Base-by-base conservation (phyloP, 2,888 invertebrate genomes). In the Malthinus seriepunctatus region DNA sequence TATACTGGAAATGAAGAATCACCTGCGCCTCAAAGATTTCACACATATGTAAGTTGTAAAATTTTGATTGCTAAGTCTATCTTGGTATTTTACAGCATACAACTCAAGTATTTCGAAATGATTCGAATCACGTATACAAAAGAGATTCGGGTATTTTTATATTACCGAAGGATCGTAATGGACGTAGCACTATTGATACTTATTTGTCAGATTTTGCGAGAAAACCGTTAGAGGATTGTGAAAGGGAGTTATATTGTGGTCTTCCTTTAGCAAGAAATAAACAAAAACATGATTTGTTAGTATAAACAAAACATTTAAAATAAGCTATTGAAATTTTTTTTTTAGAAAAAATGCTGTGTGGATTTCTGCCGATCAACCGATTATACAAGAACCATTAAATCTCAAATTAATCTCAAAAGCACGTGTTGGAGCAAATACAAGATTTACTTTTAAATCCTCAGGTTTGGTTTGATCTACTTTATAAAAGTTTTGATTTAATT, bases 1-100 rank as follows among this genome's bases (percentile, higher is more conserved):
- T 93, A 90, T 78, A 84, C 84, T 66, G 84, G 83, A 12, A 81
- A 85, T 69, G 72, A 77, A 2, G 67, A 75, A 5, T 76, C 80
- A 34, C 87, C 87, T 2, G 81, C 86, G 32, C 88, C 90, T 49
- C 88, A 91, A 80, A 82, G 93, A 63, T 83, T 87, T 51, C 73
- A 72, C 70, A 70, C 75, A 49, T 67, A 70, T 63, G 77, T 76
- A 69, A 70, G 51, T 37, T 37, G 14, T 31, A 35, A 31, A 12
- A 15, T 35, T n/a, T 37, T 9, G 49, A 2, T n/a, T 31, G 14
- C 31, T 23, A 39, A 32, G 11, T 9, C 6, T 12, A 33, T 11
- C 38, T 49, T 32, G 31, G 12, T 57, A 46, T 51, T 54, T 69
- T 68, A 10, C 57, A 75, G 75, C 75, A 76, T 60, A 70, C 72